These are phyloP conservation scores for Pitta sordida DNA, from an alignment of 2,113 vertebrate species.

Conservation along the genomic window DNA sequence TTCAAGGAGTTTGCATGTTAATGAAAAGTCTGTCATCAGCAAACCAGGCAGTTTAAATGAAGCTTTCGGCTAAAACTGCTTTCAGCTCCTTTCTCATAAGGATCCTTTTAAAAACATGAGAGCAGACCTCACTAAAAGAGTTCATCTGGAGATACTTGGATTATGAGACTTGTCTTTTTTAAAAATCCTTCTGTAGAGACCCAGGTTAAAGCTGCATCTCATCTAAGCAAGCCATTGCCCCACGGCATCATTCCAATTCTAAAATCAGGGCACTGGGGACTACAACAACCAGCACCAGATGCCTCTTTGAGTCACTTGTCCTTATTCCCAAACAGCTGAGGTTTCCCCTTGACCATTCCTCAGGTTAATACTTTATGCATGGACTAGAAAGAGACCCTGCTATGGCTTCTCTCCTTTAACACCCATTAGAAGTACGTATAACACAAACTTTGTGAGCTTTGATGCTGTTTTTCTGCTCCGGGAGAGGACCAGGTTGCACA, in stretches of 20 bases:
- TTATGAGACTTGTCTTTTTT: not conserved
- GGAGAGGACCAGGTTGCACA: rapidly evolving
- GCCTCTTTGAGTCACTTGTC: not conserved
- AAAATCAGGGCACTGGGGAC: not conserved
- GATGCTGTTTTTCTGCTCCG: not conserved
- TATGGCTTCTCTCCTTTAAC: not conserved
- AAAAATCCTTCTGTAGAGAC: not conserved
- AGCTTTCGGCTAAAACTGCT: not conserved
- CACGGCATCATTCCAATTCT: not conserved
- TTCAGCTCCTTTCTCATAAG: not conserved
- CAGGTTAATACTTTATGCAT: not conserved
- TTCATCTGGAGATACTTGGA: not conserved
- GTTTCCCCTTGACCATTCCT: not conserved
- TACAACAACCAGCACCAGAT: not conserved
- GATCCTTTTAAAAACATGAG: not conserved
- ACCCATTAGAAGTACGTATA: not conserved
- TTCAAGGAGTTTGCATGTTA: not conserved
- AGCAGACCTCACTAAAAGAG: not conserved
- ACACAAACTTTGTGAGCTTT: not conserved
- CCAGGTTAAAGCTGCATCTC: not conserved
- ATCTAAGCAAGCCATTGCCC: not conserved
- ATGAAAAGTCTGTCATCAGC: not conserved
- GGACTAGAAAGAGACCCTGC: not conserved
- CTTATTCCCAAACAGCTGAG: not conserved
- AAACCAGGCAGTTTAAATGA: not conserved